Evolutionary conservation across 2,113 vertebrate species (phyloP), one percentile per base, ranked within the genome.

Genomic region (Tonatia bakeri): DNA sequence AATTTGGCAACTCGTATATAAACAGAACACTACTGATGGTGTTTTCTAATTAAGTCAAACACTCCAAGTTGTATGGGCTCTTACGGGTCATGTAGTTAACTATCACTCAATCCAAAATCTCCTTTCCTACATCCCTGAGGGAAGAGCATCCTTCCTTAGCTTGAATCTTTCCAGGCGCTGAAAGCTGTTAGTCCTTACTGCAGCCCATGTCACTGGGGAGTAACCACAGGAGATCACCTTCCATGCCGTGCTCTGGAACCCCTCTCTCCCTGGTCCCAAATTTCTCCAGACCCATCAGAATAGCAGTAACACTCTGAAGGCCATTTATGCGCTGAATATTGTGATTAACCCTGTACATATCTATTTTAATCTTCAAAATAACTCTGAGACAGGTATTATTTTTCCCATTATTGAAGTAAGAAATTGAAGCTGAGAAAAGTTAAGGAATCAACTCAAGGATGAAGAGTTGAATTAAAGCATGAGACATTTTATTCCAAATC

Each of bases 1-100:
- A 54, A 87, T 38, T 75, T 96, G 76, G 76, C 19, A 81, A 52
- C 52, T 96, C 65, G 88, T 45, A 94, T 81, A 72, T 47, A 94
- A 94, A 95, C 59, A 88, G 24, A 93, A 64, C 14, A 83, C 19
- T 38, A 38, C 77, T 12, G 11, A 67, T 82, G 15, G 22, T 16
- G 65, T 64, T 88, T 92, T 85, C 31, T 85, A 85, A 91, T 91
- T 89, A 89, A 82, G 82, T 86, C 14, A 83, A 31, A 90, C 76
- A 54, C 36, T 84, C 50, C 24, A 75, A 70, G 65, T 64, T 65
- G 10, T 17, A 20, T 65, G n/a, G 38, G 33, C 50, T 90, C n/a
- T 92, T 92, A 43, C 0, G 73, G 8, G 2, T 54, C 43, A 69
- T 45, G 43, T 70, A 69, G 56, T 36, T 75, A 92, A 87, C 36